These are phyloP conservation scores for Trididemnum miniatum DNA, from an alignment of 23 tunicate species.

Conservation along the genomic window DNA sequence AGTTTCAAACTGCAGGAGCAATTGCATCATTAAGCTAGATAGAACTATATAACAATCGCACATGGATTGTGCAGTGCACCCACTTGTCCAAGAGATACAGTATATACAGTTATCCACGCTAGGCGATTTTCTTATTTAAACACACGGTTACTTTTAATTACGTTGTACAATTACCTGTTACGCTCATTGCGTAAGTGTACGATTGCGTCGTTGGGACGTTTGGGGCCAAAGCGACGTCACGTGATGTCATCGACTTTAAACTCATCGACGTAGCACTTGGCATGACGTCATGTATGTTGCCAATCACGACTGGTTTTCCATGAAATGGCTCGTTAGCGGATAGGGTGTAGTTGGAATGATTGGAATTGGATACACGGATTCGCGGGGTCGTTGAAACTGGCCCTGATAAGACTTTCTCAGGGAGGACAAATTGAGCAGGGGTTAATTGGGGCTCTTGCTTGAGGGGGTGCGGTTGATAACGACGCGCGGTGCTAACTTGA, in stretches of 20 bases:
- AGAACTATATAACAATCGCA: no score
- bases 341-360: neutral
- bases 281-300: neutral
- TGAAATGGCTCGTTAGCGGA: neutral
- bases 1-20: no score
- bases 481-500: neutral
- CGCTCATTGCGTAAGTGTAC: conserved; percentile 71
- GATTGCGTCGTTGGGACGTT: conserved; percentile 1
- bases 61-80: no score
- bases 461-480: conserved; percentile 33
- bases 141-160: no score
- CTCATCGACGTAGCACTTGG: neutral
- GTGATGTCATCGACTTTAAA: neutral
- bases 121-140: no score
- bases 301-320: conserved; percentile 10
- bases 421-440: conserved; percentile 16
- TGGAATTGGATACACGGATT: neutral
- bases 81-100: no score
- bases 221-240: neutral
- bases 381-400: conserved; percentile 28
- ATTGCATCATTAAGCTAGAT: no score
- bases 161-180: conserved; percentile 65
- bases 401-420: conserved; percentile 24
- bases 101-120: no score
- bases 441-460: neutral